These are phyloP conservation scores for Carabus problematicus DNA, from an alignment of 2,888 invertebrate genomes.

Conservation along the genomic window DNA sequence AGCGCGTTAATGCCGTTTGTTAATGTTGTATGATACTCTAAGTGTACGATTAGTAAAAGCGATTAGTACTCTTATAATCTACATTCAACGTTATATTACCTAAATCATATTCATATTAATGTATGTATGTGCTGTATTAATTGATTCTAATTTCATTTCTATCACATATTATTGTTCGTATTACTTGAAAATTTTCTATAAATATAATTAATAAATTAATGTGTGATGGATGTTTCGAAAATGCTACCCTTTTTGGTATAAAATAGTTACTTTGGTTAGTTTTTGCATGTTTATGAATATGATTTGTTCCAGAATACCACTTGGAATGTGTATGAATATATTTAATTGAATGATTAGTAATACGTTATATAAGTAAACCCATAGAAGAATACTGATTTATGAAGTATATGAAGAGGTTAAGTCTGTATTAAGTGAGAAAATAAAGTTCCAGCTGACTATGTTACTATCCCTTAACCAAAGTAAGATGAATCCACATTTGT, in stretches of 20 bases:
- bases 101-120: constrained; percentile 10
- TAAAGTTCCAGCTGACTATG: too few relatives aligned
- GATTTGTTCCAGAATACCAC: too few relatives aligned
- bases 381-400: constrained; percentile 2
- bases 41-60: constrained; percentile 13
- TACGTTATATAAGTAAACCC: neutral
- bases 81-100: constrained; percentile 15
- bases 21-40: constrained; percentile 2
- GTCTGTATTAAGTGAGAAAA: neutral
- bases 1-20: neutral
- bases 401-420: neutral
- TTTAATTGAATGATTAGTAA: neutral
- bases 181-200: too few relatives aligned
- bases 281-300: too few relatives aligned
- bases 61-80: constrained; percentile 2
- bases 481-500: too few relatives aligned
- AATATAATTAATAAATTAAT: too few relatives aligned
- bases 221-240: too few relatives aligned
- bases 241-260: too few relatives aligned
- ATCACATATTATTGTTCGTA: too few relatives aligned
- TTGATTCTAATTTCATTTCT: too few relatives aligned
- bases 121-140: too few relatives aligned
- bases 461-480: neutral
- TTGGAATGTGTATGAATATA: neutral
- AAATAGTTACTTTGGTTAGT: too few relatives aligned